These are phyloP conservation scores for Drosophila murphyi DNA, from an alignment of 1,140 invertebrate species.

Conservation along the genomic window DNA sequence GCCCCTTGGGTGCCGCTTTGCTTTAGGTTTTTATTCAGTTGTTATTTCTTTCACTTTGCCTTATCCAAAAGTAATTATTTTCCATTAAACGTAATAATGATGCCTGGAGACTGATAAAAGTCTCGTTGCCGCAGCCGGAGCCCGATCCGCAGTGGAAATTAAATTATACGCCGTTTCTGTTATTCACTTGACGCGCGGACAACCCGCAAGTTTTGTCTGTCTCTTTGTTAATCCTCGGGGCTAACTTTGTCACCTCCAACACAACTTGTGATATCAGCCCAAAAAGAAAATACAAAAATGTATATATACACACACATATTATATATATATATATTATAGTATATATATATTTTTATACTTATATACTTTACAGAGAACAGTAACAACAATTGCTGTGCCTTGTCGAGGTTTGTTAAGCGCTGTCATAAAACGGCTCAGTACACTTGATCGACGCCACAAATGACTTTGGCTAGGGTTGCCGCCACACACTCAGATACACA, in stretches of 20 bases:
- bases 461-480: conserved; percentile 63
- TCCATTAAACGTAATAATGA: conserved; percentile 82
- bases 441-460: conserved; percentile 79
- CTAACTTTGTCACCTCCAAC: conserved; percentile 41
- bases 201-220: conserved; percentile 31
- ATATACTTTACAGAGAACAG: conserved; percentile 23
- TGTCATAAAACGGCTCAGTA: conserved; percentile 77
- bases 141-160: conserved; percentile 43
- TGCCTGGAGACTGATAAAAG: conserved; percentile 66
- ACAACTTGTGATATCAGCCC: conserved; percentile 37
- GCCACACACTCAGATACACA: background rate
- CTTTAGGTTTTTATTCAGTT: conserved; percentile 35
- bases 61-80: conserved; percentile 83
- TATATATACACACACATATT: conserved; percentile 9
- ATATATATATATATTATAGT: conserved; percentile 17
- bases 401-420: conserved; percentile 77
- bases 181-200: conserved; percentile 45
- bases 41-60: conserved; percentile 80
- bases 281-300: conserved; percentile 33
- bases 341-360: conserved; percentile 2
- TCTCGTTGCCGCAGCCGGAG: conserved; percentile 8
- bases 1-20: conserved; percentile 22
- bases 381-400: conserved; percentile 50
- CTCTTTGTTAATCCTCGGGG: conserved; percentile 21
- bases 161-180: conserved; percentile 70